phyloP scores from a whole-genome alignment of 2,888 invertebrate species.

The Bembecia ichneumoniformis region DNA sequence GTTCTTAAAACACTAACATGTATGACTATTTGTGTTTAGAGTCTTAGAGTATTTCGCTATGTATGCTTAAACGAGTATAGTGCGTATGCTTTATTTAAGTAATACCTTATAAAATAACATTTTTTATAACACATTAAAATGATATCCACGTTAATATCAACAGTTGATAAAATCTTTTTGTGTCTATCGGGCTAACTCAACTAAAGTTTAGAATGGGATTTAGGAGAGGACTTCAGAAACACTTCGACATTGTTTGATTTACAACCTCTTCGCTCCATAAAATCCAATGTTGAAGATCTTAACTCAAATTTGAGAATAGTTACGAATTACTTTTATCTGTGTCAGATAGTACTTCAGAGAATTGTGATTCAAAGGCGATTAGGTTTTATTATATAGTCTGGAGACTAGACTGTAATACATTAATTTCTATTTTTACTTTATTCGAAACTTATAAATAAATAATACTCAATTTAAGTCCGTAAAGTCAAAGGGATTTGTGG shows the following conservation, averaged over 20 bases:
- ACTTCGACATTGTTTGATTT: conserved; percentile 21
- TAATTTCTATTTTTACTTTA: too few species aligned
- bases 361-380: not conserved
- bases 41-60: too few species aligned
- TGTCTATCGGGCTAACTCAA: not conserved
- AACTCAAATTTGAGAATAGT: not conserved
- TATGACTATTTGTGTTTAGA: too few species aligned
- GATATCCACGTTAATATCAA: not conserved
- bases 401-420: not conserved
- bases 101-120: too few species aligned
- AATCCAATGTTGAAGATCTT: conserved; percentile 9
- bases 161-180: not conserved
- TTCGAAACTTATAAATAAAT: too few species aligned
- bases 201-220: conserved; percentile 20
- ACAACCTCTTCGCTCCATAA: conserved; percentile 7
- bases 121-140: not conserved
- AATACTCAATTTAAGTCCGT: too few species aligned
- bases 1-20: too few species aligned
- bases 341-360: not conserved
- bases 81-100: too few species aligned
- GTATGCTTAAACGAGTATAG: too few species aligned
- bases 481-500: too few species aligned
- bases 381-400: not conserved
- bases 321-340: not conserved
- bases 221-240: conserved; percentile 13